Evolutionary conservation across 2,113 vertebrate species (phyloP).

Genomic region (Silurus meridionalis): DNA sequence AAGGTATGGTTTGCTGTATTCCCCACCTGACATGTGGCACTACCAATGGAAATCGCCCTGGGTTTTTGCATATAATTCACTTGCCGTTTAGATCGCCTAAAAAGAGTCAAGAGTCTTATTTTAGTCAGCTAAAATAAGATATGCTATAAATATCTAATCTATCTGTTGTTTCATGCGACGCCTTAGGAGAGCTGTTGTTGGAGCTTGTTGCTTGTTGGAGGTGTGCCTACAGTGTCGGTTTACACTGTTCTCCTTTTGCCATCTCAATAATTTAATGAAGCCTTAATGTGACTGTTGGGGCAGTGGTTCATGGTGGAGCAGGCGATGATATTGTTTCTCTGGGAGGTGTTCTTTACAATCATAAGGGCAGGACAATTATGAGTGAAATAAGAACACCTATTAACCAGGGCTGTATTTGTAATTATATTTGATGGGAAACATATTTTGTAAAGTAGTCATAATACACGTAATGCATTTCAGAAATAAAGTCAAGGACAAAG

Average conservation of each 20-base stretch:
- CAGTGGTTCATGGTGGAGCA: not conserved
- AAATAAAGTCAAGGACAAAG: not conserved
- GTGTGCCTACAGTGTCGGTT: constrained; percentile 11
- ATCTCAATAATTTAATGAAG: constrained; percentile 50
- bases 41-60: not conserved
- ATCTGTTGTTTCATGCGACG: constrained; percentile 5
- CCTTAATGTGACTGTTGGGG: constrained; percentile 23
- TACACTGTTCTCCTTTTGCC: constrained; percentile 40
- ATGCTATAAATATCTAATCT: constrained; percentile 5
- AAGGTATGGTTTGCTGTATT: not conserved
- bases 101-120: not conserved
- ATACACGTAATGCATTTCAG: not conserved
- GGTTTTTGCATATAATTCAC: not conserved
- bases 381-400: not conserved
- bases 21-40: not conserved
- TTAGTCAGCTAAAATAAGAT: constrained; percentile 8
- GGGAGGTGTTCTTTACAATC: not conserved
- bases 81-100: not conserved
- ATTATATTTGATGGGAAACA: not conserved
- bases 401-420: not conserved
- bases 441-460: not conserved
- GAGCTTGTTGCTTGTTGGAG: constrained; percentile 3
- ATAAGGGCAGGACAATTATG: not conserved
- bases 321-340: not conserved
- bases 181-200: not conserved